Percentiles rank a stretch among this genome's conserved stretches.
Evolutionary conservation across 1,140 invertebrate genomes (phyloP).

Genomic region (Euura lappo): DNA sequence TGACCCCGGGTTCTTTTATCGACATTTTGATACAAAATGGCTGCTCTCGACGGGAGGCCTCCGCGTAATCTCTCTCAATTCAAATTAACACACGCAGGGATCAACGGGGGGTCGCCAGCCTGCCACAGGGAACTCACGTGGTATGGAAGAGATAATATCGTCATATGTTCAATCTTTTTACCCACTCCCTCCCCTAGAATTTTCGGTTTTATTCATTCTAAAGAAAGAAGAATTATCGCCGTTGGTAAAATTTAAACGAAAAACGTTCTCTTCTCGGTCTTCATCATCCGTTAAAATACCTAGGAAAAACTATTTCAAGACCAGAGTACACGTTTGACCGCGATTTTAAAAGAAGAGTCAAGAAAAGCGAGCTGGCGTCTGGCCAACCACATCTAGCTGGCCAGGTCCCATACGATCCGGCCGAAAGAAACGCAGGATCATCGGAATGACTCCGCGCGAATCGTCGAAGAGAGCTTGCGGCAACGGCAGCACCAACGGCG

Average conservation of each 20-base stretch:
- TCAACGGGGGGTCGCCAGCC: conserved; percentile 42
- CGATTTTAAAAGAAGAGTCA: not conserved
- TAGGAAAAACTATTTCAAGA: not conserved
- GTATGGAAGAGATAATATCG: conserved; percentile 43
- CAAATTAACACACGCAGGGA: conserved; percentile 63
- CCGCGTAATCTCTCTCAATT: conserved; percentile 62
- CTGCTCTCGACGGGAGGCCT: conserved; percentile 57
- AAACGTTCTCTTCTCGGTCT: no score
- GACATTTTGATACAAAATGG: conserved; percentile 63
- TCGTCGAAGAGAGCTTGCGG: not conserved
- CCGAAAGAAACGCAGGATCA: not conserved
- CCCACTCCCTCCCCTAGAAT: not conserved
- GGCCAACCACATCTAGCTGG: not conserved
- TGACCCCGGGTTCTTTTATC: conserved; percentile 54
- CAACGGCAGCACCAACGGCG: not conserved
- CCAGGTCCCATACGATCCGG: no score
- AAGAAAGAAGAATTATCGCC: no score
- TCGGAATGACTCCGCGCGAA: not conserved
- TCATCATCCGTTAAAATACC: not conserved
- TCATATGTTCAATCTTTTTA: conserved; percentile 30
- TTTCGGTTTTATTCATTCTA: not conserved
- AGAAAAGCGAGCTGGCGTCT: not conserved
- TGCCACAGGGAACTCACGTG: conserved; percentile 38
- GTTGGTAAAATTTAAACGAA: no score
- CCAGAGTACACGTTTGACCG: not conserved